Percentiles rank a stretch among this genome's conserved stretches.
phyloP scores from a whole-genome alignment of 1,140 invertebrate genomes.

The Papilio helenus region DNA sequence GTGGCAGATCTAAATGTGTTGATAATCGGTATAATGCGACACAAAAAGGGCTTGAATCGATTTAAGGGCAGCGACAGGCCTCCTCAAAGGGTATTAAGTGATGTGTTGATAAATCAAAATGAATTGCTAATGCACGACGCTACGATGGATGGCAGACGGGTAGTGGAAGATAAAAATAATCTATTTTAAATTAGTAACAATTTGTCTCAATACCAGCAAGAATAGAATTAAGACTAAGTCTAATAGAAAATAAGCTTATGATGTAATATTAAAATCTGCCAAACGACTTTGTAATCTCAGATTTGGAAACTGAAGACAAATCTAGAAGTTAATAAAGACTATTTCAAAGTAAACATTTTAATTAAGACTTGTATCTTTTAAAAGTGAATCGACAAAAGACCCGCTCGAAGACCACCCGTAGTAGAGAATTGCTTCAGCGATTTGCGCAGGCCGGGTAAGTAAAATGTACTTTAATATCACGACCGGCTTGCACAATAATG shows the following conservation, averaged over 20 bases:
- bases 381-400: conserved; percentile 24
- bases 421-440: conserved; percentile 34
- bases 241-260: background rate
- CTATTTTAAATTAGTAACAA: conserved; percentile 23
- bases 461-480: conserved; percentile 72
- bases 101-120: conserved; percentile 77
- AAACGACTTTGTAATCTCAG: background rate
- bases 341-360: background rate
- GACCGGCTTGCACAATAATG: conserved; percentile 73
- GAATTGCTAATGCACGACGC: conserved; percentile 67
- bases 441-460: conserved; percentile 44
- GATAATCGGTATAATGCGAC: conserved; percentile 71
- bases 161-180: conserved; percentile 40
- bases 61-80: conserved; percentile 48
- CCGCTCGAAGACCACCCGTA: conserved; percentile 25
- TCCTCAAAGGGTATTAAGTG: conserved; percentile 55
- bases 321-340: background rate
- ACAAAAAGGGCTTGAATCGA: conserved; percentile 60
- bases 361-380: background rate
- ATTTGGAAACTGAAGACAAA: background rate
- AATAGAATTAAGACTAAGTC: background rate
- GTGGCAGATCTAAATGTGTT: conserved; percentile 54
- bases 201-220: background rate
- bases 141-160: conserved; percentile 39
- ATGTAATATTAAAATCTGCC: background rate